Conservation (phyloP, 2,888 invertebrate genomes). For the Amphipoea oculea region DNA sequence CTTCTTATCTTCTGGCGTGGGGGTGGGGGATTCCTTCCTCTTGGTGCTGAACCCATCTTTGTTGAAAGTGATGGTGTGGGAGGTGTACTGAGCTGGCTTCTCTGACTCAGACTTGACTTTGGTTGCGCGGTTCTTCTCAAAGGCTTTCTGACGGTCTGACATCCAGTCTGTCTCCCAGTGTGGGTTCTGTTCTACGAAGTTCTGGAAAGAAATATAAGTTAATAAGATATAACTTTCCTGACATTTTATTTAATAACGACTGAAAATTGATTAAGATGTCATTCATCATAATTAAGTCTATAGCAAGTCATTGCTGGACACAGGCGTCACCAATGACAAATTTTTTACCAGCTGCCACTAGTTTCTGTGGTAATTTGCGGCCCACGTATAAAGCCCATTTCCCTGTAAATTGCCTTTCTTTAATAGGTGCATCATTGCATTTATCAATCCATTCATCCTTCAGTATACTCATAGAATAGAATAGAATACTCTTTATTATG, state of each 20-base stretch:
- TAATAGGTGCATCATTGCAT: background rate
- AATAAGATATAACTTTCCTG: background rate
- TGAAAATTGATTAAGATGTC: background rate
- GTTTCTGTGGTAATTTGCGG: background rate
- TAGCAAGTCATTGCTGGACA: background rate
- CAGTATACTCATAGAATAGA: background rate
- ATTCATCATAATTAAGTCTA: background rate
- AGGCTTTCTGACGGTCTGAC: constrained; percentile 94
- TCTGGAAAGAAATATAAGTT: constrained; percentile 85
- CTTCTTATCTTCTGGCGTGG: constrained; percentile 83
- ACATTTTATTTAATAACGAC: background rate
- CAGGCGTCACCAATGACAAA: background rate
- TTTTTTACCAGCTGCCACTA: background rate
- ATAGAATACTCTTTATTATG: no score
- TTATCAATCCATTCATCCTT: background rate
- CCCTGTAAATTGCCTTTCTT: background rate
- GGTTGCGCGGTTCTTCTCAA: constrained; percentile 86
- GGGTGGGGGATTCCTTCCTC: constrained; percentile 74
- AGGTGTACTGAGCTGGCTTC: constrained; percentile 79
- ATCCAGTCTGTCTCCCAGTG: constrained; percentile 97
- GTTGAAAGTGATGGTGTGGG: constrained; percentile 87
- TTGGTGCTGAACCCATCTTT: constrained; percentile 88
- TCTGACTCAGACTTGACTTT: constrained; percentile 74
- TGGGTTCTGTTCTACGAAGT: constrained; percentile 95
- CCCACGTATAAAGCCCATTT: background rate